phyloP scores from a whole-genome alignment of 2,113 vertebrate species.

The Hippocampus guttulatus region DNA sequence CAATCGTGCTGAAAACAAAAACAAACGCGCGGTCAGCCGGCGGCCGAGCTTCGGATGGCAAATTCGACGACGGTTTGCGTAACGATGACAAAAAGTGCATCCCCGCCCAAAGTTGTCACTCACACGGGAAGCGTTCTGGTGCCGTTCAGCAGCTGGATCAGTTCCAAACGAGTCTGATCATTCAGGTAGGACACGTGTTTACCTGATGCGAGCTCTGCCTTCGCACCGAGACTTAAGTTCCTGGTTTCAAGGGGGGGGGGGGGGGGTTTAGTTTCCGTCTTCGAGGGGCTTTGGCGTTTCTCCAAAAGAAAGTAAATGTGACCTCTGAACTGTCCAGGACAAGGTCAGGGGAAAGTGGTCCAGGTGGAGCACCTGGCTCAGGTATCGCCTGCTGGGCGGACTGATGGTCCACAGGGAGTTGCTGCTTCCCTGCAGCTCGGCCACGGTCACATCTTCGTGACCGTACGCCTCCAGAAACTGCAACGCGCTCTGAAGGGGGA shows the following conservation, averaged over 20 bases:
- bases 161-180: constrained; percentile 47
- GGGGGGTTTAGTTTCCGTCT: not conserved
- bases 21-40: not conserved
- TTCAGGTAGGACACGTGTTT: constrained; percentile 74
- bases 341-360: constrained; percentile 80
- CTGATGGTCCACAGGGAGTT: constrained; percentile 98
- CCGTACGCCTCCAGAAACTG: constrained; percentile 45
- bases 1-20: constrained; percentile 69
- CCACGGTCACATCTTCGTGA: constrained; percentile 60
- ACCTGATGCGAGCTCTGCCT: constrained; percentile 83
- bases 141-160: constrained; percentile 71
- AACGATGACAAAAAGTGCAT: not conserved
- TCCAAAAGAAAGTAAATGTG: not conserved
- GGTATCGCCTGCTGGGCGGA: constrained; percentile 86
- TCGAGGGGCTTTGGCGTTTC: not conserved
- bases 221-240: constrained; percentile 84
- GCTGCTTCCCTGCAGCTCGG: constrained; percentile 90
- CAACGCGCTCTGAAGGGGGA: constrained; percentile 43
- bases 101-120: constrained; percentile 58
- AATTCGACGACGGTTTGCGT: not conserved
- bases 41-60: not conserved
- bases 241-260: constrained; percentile 53
- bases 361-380: constrained; percentile 75
- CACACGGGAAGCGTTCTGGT: constrained; percentile 67
- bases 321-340: constrained; percentile 90